Evolutionary conservation across 2,888 invertebrate genomes (phyloP), one percentile per base, ranked within the genome.

Genomic region (Cryptus armator): DNA sequence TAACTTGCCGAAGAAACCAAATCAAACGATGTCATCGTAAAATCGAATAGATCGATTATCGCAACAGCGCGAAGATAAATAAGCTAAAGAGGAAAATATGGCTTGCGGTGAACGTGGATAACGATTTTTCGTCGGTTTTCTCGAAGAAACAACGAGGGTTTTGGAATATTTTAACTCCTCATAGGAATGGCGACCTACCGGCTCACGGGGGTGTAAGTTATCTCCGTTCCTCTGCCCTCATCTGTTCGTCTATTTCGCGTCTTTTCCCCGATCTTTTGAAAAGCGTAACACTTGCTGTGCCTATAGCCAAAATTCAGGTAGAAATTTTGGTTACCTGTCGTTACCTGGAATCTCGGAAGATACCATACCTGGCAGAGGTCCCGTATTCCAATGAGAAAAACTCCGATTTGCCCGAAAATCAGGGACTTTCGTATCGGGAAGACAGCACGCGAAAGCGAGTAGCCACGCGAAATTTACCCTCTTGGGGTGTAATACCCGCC

Each of bases 381-480:
- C 75, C 86, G 87, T 80, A 83, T 70, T 68, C 24, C 32, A 56
- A 56, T 16, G 51, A 91, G 89, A 92, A 92, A 92, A 92, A 91
- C 89, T 90, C 89, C 86, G 89, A 91, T 92, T 92, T 90, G 89
- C 90, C 91, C 92, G 92, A 92, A 92, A 92, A 90, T 91, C 91
- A 89, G 91, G 91, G 91, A 90, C 89, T 90, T 84, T 75, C 80
- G 87, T 91, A 92, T 72, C 91, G 90, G 92, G 92, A 87, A 77
- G 87, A 29, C 89, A 92, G 90, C 84, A 90, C 37, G 37, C 37
- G 37, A 9, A 9, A 37, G 78, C 19, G 56, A 44, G 37, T 59
- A 78, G 79, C 51, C 5, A 85, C 72, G 82, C 74, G 83, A 86
- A 88, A 78, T 24, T 32, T 67, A 71, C 46, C 43, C 59, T 59